Conservation (phyloP, 2,113 vertebrate genomes). For the Echinops telfairi region DNA sequence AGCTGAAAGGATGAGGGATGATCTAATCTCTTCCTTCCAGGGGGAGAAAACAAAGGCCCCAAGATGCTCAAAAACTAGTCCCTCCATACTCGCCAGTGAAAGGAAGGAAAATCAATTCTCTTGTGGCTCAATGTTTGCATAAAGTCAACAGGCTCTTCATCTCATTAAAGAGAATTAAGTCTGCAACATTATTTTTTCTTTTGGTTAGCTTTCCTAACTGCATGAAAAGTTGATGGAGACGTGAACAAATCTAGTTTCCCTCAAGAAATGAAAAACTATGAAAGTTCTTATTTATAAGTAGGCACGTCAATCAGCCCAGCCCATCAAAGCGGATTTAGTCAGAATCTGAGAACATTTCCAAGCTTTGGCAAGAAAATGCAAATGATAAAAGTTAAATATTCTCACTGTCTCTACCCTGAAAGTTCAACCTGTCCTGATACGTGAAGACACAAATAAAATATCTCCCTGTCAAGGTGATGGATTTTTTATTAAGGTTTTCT, state of each 20-base stretch:
- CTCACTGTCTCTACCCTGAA: background rate
- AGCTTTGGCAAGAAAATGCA: constrained; percentile 11
- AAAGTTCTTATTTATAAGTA: constrained; percentile 54
- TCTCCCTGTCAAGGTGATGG: constrained; percentile 30
- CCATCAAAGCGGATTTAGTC: background rate
- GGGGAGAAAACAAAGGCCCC: background rate
- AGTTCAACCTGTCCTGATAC: constrained; percentile 4
- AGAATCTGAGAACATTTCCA: background rate
- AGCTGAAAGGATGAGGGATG: background rate
- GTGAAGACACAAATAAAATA: constrained; percentile 47
- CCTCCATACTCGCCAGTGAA: background rate
- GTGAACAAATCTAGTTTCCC: constrained; percentile 52
- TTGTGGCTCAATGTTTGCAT: background rate
- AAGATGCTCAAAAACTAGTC: too few species aligned
- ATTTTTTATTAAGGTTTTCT: constrained; percentile 59
- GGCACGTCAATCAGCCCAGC: constrained; percentile 43
- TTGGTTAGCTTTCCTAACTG: background rate
- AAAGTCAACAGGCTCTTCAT: background rate
- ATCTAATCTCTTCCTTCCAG: background rate
- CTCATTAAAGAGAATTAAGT: background rate
- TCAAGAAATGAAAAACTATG: constrained; percentile 55
- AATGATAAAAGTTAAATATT: background rate
- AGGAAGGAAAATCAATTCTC: background rate
- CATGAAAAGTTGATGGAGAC: background rate
- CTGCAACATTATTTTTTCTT: too few species aligned